Evolutionary conservation across 2,888 invertebrate genomes (phyloP), one percentile per base, ranked within the genome.

Genomic region (Selenia dentaria): DNA sequence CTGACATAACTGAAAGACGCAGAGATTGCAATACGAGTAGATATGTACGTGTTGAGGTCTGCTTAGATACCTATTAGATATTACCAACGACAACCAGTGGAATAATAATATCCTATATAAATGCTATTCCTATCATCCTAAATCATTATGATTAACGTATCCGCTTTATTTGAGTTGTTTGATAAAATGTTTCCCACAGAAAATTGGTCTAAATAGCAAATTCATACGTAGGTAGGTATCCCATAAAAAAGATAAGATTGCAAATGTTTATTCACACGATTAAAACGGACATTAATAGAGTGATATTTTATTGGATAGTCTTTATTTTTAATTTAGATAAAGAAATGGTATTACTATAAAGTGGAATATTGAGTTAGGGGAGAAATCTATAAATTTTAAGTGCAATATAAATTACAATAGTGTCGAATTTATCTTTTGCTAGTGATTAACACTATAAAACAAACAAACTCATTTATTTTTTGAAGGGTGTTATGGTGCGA

Each of bases 321-420:
- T 49, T 67, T 66, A 72, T 66, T 74, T 70, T 75, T 80, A 73
- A 85, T 84, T 83, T 78, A 82, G 83, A 84, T 83, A 79, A 76
- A 73, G 67, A 64, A 67, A 59, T 63, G 51, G 42, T 50, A 56
- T 67, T 72, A 13, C 24, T 33, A 33, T 75, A 74, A 31, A 76
- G 74, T 70, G 57, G 59, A 51, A 45, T 56, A 67, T 70, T 59
- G 50, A 65, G 61, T 57, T 67, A 79, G n/a, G 62, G 64, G 72
- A 69, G 70, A 74, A 37, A 31, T 1, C 36, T 16, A 37, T 37
- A 41, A 13, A 35, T 46, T 27, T 36, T 34, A 25, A 20, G 8
- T 10, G 26, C 10, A 42, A 76, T 79, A 66, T 63, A 70, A 13
- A 22, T 51, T 57, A 59, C 62, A 67, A 65, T n/a, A 47, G 63